phyloP scores from a whole-genome alignment of 2,797 vertebrate genomes.

The Melanotaenia nigrans region DNA sequence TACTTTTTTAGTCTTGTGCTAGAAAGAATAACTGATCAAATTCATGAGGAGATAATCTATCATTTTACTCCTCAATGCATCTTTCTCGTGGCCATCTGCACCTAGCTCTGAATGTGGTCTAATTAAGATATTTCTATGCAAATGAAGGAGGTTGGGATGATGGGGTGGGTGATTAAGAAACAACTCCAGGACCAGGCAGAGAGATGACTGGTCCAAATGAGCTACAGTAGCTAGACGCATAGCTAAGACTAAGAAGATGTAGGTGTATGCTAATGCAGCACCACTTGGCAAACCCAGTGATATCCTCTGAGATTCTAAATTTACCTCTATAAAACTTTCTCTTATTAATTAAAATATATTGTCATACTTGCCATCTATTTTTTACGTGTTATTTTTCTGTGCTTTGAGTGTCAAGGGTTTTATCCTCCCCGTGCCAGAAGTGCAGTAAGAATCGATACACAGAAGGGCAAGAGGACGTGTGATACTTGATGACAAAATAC shows the following conservation, averaged over 20 bases:
- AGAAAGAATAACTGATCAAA: slow-evolving; percentile 54
- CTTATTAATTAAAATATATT: neutral
- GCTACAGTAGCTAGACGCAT: slow-evolving; percentile 31
- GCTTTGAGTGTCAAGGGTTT: slow-evolving; percentile 44
- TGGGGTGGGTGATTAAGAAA: slow-evolving; percentile 35
- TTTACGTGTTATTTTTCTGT: slow-evolving; percentile 15
- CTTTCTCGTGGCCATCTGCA: slow-evolving; percentile 46
- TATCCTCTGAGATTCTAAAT: neutral
- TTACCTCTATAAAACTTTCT: neutral
- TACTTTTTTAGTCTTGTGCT: slow-evolving; percentile 26
- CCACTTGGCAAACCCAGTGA: slow-evolving; percentile 7
- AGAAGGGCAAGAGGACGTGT: slow-evolving; percentile 69
- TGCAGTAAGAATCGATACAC: slow-evolving; percentile 67
- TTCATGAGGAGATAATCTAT: slow-evolving; percentile 58
- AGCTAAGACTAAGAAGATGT: slow-evolving; percentile 21
- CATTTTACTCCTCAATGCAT: slow-evolving; percentile 48
- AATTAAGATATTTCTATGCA: slow-evolving; percentile 68
- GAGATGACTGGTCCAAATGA: slow-evolving; percentile 42
- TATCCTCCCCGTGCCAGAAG: slow-evolving; percentile 55
- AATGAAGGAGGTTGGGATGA: slow-evolving; percentile 33
- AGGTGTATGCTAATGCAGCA: slow-evolving; percentile 33
- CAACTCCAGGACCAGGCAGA: slow-evolving; percentile 24
- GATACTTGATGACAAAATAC: slow-evolving; percentile 77
- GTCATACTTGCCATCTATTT: neutral
- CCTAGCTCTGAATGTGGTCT: slow-evolving; percentile 26